phyloP scores from a whole-genome alignment of 2,888 invertebrate species.

The Andrena dorsata region DNA sequence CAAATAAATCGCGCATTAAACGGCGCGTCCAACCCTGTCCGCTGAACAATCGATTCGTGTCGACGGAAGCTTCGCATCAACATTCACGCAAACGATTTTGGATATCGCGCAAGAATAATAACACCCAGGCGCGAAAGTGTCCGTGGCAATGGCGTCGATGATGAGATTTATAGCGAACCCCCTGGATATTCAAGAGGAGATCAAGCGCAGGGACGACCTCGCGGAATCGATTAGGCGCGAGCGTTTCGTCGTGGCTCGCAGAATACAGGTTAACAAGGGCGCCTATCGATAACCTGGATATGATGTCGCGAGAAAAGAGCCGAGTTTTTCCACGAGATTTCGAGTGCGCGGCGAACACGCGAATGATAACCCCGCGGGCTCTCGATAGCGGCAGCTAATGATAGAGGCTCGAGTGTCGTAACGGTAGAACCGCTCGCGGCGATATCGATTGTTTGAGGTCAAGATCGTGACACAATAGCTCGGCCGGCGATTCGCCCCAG shows the following conservation, averaged over 20 bases:
- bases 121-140: not conserved
- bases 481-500: not conserved
- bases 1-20: no score
- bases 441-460: slow-evolving; percentile 50
- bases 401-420: slow-evolving; percentile 39
- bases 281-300: not conserved
- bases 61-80: not conserved
- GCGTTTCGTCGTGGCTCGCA: slow-evolving; percentile 70
- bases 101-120: not conserved
- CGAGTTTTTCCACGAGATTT: not conserved
- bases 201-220: slow-evolving; percentile 53
- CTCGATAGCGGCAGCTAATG: slow-evolving; percentile 33
- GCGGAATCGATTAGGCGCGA: slow-evolving; percentile 60
- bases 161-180: slow-evolving; percentile 38
- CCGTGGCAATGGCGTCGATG: slow-evolving; percentile 66
- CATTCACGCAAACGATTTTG: not conserved
- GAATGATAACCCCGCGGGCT: slow-evolving; percentile 40
- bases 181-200: slow-evolving; percentile 59
- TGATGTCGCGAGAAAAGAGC: not conserved
- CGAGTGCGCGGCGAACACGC: not conserved
- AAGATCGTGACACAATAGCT: slow-evolving; percentile 44
- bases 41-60: not conserved
- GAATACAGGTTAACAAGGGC: slow-evolving; percentile 72
- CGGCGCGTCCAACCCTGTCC: not conserved
- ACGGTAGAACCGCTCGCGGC: not conserved